Evolutionary conservation across 2,888 invertebrate species (phyloP).

Genomic region (Pteria penguin): DNA sequence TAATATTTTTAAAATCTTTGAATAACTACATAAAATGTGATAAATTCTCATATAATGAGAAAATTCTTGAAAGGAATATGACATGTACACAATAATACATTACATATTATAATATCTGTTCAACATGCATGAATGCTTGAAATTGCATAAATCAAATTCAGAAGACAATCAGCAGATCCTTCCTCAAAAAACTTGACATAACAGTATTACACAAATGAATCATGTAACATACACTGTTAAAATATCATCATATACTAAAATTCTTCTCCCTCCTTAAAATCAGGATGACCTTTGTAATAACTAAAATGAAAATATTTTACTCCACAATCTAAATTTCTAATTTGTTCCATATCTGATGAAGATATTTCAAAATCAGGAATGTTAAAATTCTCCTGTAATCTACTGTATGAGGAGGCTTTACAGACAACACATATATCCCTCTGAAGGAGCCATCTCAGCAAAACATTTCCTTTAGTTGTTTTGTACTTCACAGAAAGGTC

Average conservation of each 20-base stretch:
- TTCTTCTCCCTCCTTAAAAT: constrained; percentile 57
- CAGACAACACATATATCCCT: constrained; percentile 64
- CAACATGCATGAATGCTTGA: no score
- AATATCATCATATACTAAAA: constrained; percentile 39
- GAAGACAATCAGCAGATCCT: no score
- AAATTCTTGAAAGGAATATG: no score
- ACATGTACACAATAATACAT: not conserved
- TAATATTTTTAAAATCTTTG: no score
- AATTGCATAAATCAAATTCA: no score
- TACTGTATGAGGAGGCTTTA: constrained; percentile 55
- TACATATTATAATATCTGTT: not conserved
- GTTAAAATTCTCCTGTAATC: constrained; percentile 65
- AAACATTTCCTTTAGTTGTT: constrained; percentile 65
- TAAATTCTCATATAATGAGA: no score
- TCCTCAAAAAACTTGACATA: no score
- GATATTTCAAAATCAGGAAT: constrained; percentile 60
- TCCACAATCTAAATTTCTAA: constrained; percentile 53
- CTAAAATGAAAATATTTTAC: constrained; percentile 60
- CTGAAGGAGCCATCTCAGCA: constrained; percentile 65
- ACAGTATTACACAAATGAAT: no score
- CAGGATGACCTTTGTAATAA: constrained; percentile 60
- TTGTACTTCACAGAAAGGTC: constrained; percentile 56
- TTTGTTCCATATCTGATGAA: constrained; percentile 49
- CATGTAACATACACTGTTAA: not conserved
- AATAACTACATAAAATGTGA: no score